Conservation (phyloP, 35 echinoderm and acorn worm genomes). For the Ophioderma brevispina region DNA sequence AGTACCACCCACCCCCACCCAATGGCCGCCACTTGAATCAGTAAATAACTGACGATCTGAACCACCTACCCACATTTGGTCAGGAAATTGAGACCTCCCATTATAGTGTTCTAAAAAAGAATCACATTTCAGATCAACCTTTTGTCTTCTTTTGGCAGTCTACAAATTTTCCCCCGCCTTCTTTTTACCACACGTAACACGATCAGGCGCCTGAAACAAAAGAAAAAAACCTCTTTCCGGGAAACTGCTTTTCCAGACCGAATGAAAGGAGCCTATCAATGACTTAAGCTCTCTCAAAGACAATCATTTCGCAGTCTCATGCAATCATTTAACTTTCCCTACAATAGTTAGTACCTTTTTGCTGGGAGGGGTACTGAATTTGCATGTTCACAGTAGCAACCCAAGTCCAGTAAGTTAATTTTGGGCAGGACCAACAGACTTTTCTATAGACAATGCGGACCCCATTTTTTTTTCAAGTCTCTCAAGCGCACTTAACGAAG, state of each 20-base stretch:
- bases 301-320: not conserved
- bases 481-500: no score
- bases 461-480: no score
- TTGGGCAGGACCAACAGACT: no score
- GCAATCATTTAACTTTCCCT: not conserved
- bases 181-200: not conserved
- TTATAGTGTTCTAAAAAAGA: not conserved
- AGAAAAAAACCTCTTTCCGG: no score
- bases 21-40: not conserved
- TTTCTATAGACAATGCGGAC: no score
- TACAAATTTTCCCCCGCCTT: not conserved
- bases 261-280: conserved; percentile 14
- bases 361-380: not conserved
- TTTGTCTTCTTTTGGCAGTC: not conserved
- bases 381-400: not conserved
- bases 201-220: no score
- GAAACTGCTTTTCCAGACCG: no score
- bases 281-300: not conserved
- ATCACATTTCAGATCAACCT: conserved; percentile 31
- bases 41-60: not conserved
- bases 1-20: not conserved
- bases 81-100: not conserved
- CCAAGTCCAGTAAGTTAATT: not conserved
- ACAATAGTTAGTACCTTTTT: not conserved
- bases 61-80: not conserved